Conservation (phyloP, 1,140 invertebrate genomes). For the Scylla paramamosain region DNA sequence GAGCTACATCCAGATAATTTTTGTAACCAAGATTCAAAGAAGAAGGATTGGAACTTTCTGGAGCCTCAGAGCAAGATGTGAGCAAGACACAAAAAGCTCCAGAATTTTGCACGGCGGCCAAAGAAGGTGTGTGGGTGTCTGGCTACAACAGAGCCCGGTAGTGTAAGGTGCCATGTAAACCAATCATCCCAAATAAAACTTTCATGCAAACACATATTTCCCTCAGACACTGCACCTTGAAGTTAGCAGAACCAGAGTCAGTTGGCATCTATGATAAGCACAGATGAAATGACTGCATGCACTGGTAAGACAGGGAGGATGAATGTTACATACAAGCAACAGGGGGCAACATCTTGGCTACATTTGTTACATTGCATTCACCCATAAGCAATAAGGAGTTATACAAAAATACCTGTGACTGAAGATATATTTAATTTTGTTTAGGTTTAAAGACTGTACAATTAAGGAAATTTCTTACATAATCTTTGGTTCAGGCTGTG, state of each 20-base stretch:
- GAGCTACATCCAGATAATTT: background rate
- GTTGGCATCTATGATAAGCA: background rate
- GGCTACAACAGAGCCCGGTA: background rate
- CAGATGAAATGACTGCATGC: no score
- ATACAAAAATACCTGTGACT: no score
- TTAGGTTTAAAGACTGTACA: no score
- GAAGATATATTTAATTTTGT: no score
- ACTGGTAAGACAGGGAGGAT: background rate
- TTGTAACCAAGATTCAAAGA: background rate
- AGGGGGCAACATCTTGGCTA: background rate
- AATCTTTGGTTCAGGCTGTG: no score
- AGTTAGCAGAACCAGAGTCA: background rate
- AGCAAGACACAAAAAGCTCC: no score
- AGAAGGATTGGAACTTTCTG: background rate
- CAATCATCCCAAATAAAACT: slow-evolving; percentile 50
- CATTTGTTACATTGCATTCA: background rate
- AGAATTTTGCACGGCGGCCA: slow-evolving; percentile 35
- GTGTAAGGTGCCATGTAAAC: slow-evolving; percentile 55
- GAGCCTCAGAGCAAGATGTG: no score
- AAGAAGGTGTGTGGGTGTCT: slow-evolving; percentile 18
- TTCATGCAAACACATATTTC: slow-evolving; percentile 32
- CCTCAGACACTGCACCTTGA: background rate
- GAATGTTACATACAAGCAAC: background rate
- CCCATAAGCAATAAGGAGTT: background rate
- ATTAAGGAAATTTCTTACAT: no score